Evolutionary conservation across 2,113 vertebrate genomes (phyloP).

Genomic region (Eidolon helvum): DNA sequence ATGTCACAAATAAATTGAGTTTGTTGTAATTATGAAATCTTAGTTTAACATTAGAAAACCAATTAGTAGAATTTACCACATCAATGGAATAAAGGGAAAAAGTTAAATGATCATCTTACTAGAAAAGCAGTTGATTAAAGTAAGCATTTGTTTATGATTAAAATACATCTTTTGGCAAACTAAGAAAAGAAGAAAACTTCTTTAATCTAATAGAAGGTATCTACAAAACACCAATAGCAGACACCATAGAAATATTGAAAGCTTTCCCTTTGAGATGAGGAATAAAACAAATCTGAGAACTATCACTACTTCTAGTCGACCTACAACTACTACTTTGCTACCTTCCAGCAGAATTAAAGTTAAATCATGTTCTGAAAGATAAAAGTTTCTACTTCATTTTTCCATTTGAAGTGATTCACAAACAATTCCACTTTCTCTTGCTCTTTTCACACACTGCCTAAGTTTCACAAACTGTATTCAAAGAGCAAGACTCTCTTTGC

Average conservation of each 20-base stretch:
- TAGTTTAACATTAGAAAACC: slow-evolving; percentile 16
- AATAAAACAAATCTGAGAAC: neutral
- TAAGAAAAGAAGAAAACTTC: neutral
- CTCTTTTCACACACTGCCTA: neutral
- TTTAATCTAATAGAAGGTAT: neutral
- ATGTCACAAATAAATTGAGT: neutral
- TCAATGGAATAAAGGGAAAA: neutral
- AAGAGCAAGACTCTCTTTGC: neutral
- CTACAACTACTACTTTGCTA: neutral
- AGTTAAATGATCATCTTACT: neutral
- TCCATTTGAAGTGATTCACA: neutral
- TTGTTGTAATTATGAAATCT: neutral
- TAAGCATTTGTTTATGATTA: neutral
- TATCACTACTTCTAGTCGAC: neutral
- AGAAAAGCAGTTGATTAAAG: slow-evolving; percentile 16
- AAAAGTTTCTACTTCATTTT: neutral
- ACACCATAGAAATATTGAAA: neutral
- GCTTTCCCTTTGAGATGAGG: neutral
- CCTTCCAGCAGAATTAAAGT: neutral
- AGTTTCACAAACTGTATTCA: neutral
- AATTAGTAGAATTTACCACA: slow-evolving; percentile 4
- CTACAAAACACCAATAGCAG: neutral
- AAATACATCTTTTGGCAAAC: neutral
- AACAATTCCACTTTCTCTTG: neutral
- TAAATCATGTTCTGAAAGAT: neutral